Percentiles rank a stretch among this genome's conserved stretches.
These are phyloP conservation scores for Coracopsis vasa DNA, from an alignment of 2,113 vertebrate species.

Conservation along the genomic window DNA sequence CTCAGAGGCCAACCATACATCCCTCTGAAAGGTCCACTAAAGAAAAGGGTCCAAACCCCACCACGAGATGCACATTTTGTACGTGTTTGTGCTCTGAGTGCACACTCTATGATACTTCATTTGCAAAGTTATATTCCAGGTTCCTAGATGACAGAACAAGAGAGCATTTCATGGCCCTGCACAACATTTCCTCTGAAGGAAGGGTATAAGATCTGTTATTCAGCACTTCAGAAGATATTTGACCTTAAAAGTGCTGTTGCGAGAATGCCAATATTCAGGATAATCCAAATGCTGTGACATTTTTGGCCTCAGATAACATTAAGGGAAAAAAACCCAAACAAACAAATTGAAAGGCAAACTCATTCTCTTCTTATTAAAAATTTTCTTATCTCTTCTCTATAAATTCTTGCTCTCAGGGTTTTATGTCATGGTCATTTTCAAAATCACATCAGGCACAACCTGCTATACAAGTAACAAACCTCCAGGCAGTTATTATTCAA, in stretches of 20 bases:
- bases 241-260: not conserved
- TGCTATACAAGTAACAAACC: conserved; percentile 17
- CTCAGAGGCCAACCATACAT: rapidly evolving
- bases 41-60: not conserved
- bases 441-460: conserved; percentile 23
- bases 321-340: not conserved
- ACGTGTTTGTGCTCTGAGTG: not conserved
- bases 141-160: not conserved
- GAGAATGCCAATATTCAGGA: not conserved
- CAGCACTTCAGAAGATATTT: not conserved
- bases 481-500: conserved; percentile 47
- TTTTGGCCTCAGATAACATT: not conserved
- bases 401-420: conserved; percentile 19
- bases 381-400: conserved; percentile 22
- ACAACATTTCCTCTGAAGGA: not conserved
- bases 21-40: not conserved
- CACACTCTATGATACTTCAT: not conserved
- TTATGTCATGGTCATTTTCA: conserved; percentile 14
- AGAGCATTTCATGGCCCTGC: not conserved
- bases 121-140: not conserved
- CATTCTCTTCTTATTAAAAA: conserved; percentile 33
- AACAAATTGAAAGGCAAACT: not conserved
- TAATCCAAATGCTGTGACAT: not conserved
- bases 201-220: not conserved
- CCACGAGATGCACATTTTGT: not conserved